Percentiles rank a stretch among this genome's conserved stretches.
phyloP scores from a whole-genome alignment of 2,888 invertebrate genomes.

The Dynastes hyllus region DNA sequence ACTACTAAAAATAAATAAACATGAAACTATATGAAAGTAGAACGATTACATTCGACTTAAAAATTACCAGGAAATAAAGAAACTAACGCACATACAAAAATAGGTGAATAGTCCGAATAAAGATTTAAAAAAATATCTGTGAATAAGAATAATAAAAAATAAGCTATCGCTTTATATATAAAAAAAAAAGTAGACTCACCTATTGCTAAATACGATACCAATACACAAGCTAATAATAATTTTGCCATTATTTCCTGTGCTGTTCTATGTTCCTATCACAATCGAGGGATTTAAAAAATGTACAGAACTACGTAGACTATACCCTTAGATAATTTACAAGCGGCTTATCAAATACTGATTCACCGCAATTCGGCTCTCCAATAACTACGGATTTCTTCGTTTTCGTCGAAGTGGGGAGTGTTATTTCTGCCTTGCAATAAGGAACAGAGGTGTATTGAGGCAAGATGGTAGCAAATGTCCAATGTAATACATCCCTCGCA shows the following conservation, averaged over 20 bases:
- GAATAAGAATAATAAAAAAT: not conserved
- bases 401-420: slow-evolving; percentile 32
- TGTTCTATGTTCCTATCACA: not conserved
- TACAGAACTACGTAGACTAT: not conserved
- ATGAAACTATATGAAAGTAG: not conserved
- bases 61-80: too few relatives aligned
- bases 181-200: slow-evolving; percentile 10
- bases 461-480: slow-evolving; percentile 16
- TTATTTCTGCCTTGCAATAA: not conserved
- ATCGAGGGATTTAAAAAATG: too few relatives aligned
- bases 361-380: slow-evolving; percentile 15
- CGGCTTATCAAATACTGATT: slow-evolving; percentile 31
- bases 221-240: slow-evolving; percentile 27
- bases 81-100: too few relatives aligned
- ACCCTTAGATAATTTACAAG: not conserved
- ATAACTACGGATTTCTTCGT: slow-evolving; percentile 3
- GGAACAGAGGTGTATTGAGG: slow-evolving; percentile 35
- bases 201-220: not conserved
- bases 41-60: too few relatives aligned
- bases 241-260: slow-evolving; percentile 14
- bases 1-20: slow-evolving; percentile 41
- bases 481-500: slow-evolving; percentile 1
- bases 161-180: not conserved
- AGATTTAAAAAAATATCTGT: not conserved
- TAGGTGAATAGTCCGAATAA: too few relatives aligned